A percentile compares a stretch with the other conserved stretches of the same genome.
These are phyloP conservation scores for Austrolebias charrua DNA, from an alignment of 2,797 vertebrate genomes.

Conservation along the genomic window DNA sequence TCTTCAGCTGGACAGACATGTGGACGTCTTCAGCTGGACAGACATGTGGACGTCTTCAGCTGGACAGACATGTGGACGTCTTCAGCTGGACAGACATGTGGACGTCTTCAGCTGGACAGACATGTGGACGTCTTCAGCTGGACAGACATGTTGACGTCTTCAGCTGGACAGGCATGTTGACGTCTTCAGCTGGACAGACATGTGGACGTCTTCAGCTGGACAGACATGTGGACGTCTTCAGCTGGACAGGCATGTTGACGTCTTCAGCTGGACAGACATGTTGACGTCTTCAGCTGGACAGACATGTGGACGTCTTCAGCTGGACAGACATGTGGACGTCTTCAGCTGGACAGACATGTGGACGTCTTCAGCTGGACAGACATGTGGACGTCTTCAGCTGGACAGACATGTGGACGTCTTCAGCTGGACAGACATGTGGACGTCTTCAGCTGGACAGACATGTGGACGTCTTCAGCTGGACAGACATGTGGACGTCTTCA, in stretches of 20 bases:
- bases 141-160: slow-evolving; percentile 5
- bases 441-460: too few relatives aligned
- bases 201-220: slow-evolving; percentile 32
- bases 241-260: slow-evolving; percentile 14
- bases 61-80: slow-evolving; percentile 16
- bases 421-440: too few relatives aligned
- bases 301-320: slow-evolving; percentile 29
- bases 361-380: too few relatives aligned
- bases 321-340: slow-evolving; percentile 28
- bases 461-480: slow-evolving; percentile 32
- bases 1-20: slow-evolving; percentile 32
- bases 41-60: slow-evolving; percentile 1
- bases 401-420: slow-evolving; percentile 31
- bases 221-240: slow-evolving; percentile 29
- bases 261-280: too few relatives aligned
- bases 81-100: slow-evolving; percentile 29
- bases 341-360: too few relatives aligned
- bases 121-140: slow-evolving; percentile 16
- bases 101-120: slow-evolving; percentile 31
- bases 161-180: slow-evolving; percentile 30
- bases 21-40: slow-evolving; percentile 32
- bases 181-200: too few relatives aligned
- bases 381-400: slow-evolving; percentile 29
- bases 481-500: slow-evolving; percentile 29
- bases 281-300: slow-evolving; percentile 35